Evolutionary conservation across 2,888 invertebrate species (phyloP), one percentile per base, ranked within the genome.

Genomic region (Silvanus unidentatus): DNA sequence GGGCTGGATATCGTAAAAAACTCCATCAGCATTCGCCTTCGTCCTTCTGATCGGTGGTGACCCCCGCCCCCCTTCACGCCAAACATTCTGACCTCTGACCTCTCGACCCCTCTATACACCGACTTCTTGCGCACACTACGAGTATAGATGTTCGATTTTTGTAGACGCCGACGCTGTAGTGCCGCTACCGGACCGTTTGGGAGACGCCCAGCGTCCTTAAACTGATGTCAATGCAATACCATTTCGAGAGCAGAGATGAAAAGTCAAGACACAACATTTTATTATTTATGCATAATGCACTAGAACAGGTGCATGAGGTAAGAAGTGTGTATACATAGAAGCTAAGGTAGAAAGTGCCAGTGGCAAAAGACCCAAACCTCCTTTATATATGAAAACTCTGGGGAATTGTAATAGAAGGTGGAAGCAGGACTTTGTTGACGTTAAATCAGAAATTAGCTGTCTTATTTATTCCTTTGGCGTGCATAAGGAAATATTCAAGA

Each of bases 131-230:
- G 69, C 68, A 63, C 63, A 60, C 59, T 54, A 49, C 55, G 62
- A 66, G 63, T 69, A 68, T 69, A 68, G 69, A 69, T 64, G 69
- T 70, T 71, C 71, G 71, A 71, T 71, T 70, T 70, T 70, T 70
- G 68, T 62, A 63, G 65, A 68, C 68, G 68, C 60, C 57, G 64
- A 60, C 62, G 63, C 65, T 63, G 66, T 64, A 60, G 53, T 47
- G 52, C 47, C 39, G 45, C 50, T 35, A 40, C 43, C 48, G 48
- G 49, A 45, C 49, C 48, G 44, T 43, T 50, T 44, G 55, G 55
- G 55, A 55, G 55, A 55, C 55, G 55, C 55, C 55, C 55, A 49
- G 45, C 41, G 53, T 47, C 55, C 51, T 49, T 50, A 49, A 45
- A 46, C 50, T 49, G 47, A 47, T 44, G 51, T 54, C 52, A 50